Evolutionary conservation across 2,113 vertebrate genomes (phyloP), one percentile per base, ranked within the genome.

Genomic region (Colius striatus): DNA sequence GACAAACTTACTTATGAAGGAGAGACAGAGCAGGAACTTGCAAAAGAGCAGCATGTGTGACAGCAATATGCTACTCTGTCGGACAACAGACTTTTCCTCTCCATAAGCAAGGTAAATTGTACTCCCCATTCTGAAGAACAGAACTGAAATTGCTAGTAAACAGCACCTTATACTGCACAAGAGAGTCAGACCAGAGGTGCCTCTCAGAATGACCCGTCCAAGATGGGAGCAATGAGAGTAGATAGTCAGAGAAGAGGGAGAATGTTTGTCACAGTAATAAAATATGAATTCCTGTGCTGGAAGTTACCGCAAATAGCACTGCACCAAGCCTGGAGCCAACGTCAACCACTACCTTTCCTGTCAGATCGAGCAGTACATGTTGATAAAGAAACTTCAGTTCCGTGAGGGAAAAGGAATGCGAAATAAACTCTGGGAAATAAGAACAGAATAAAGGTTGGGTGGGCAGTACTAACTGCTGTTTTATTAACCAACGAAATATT

Each of bases 361-460:
- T 98, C 82, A 99, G 98, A 89, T 99, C 99, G 70, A 99, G 99
- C 58, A 99, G 98, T 89, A 98, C 97, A 36, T 98, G 98, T 61
- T 98, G 98, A 97, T 99, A 99, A 92, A 99, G 98, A 95, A 99
- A 99, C 97, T 98, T 98, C 90, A 99, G 98, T 97, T 99, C 99
- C 81, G 97, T 36, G 66, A 98, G 90, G 16, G 99, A 99, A 98
- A 99, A 99, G 20, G 99, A 99, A 98, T 99, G 99, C 60, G 98
- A 99, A 97, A 99, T 98, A 97, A 99, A 99, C 63, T 98, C 99
- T 99, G 98, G 74, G 94, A 91, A 97, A 96, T 92, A 81, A 97
- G 89, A 97, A 91, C 89, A 96, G 92, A 90, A 95, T 81, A 93
- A 97, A 96, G 57, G 62, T 92, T 96, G 87, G 77, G 94, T 83